These are phyloP conservation scores for Helobdella robusta DNA, from an alignment of 2,888 invertebrate species.

Conservation along the genomic window DNA sequence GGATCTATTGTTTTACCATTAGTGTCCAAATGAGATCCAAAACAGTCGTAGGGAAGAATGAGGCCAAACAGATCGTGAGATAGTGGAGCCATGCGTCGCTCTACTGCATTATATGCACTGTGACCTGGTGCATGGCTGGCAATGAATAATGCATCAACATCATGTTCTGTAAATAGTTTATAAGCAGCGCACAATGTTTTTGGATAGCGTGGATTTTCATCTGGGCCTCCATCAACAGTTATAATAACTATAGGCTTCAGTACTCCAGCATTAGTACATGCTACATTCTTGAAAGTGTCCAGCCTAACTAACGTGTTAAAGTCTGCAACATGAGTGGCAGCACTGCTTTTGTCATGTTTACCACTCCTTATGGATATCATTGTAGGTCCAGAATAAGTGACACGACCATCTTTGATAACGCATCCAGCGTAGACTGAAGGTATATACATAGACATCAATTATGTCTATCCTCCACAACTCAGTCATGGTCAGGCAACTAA, in stretches of 20 bases:
- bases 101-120: neutral
- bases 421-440: no score
- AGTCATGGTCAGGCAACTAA: no score
- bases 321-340: neutral
- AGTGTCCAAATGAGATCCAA: no score
- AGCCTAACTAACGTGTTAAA: neutral
- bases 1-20: no score
- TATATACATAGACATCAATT: no score
- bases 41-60: no score
- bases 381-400: neutral
- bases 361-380: neutral
- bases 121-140: neutral
- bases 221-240: slow-evolving; percentile 1
- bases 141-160: neutral
- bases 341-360: neutral
- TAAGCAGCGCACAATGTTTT: neutral
- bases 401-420: no score
- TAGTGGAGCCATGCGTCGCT: no score
- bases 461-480: no score
- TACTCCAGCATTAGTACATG: neutral
- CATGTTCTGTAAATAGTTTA: neutral
- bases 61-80: no score
- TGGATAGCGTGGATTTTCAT: slow-evolving; percentile 1
- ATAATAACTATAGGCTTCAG: neutral
- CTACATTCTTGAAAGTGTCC: slow-evolving; percentile 3